phyloP scores from a whole-genome alignment of 1,140 invertebrate genomes.

The Prorops nasuta region DNA sequence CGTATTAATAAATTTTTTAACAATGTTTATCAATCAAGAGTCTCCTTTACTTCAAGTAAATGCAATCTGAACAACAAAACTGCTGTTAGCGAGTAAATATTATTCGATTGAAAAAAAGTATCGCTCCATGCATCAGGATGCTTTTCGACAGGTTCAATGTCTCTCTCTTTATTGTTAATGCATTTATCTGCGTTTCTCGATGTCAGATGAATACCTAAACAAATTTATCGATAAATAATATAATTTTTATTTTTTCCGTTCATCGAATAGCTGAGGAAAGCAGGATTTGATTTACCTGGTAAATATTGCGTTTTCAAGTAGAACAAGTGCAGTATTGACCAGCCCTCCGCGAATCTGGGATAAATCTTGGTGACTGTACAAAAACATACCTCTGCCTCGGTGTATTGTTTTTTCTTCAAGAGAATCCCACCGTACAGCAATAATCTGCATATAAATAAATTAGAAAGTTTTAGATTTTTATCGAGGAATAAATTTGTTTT shows the following conservation, averaged over 20 bases:
- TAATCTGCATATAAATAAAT: slow-evolving; percentile 20
- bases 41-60: slow-evolving; percentile 28
- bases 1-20: background rate
- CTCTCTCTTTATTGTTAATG: slow-evolving; percentile 17
- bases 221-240: too few species aligned
- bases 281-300: slow-evolving; percentile 25
- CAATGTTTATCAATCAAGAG: too few species aligned
- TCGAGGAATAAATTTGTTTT: background rate
- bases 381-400: slow-evolving; percentile 29
- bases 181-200: slow-evolving; percentile 32
- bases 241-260: too few species aligned
- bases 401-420: slow-evolving; percentile 18
- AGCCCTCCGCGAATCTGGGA: slow-evolving; percentile 33
- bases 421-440: slow-evolving; percentile 27
- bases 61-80: slow-evolving; percentile 29
- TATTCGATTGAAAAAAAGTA: slow-evolving; percentile 16
- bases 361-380: slow-evolving; percentile 24
- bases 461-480: background rate
- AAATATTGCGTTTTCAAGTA: slow-evolving; percentile 30
- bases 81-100: slow-evolving; percentile 19
- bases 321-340: slow-evolving; percentile 32
- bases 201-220: slow-evolving; percentile 31
- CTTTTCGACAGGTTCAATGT: slow-evolving; percentile 6
- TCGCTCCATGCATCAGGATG: slow-evolving; percentile 31
- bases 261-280: too few species aligned